Evolutionary conservation across 2,797 vertebrate species (phyloP).

Genomic region (Uromys caudimaculatus): DNA sequence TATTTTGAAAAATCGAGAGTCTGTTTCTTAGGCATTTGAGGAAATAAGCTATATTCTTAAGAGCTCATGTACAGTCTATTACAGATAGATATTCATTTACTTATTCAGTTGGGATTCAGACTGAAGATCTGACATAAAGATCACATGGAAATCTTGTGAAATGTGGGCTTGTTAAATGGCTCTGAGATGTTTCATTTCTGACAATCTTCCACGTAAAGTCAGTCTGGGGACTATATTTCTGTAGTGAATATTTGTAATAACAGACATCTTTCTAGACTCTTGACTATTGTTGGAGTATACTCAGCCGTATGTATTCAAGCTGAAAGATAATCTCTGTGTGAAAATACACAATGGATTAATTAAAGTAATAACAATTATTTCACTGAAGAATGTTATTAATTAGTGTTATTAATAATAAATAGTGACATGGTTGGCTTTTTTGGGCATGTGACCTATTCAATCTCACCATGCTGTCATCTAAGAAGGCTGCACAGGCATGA

Average conservation of each 20-base stretch:
- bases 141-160: not conserved
- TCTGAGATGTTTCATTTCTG: slow-evolving; percentile 30
- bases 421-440: slow-evolving; percentile 7
- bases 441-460: not conserved
- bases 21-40: not conserved
- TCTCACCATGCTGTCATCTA: not conserved
- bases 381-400: not conserved
- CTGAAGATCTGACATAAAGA: not conserved
- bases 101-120: not conserved
- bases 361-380: slow-evolving; percentile 56
- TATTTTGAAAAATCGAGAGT: not conserved
- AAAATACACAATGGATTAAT: slow-evolving; percentile 58
- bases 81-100: not conserved
- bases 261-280: not conserved
- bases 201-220: not conserved
- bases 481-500: not conserved
- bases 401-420: not conserved
- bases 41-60: not conserved
- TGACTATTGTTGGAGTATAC: slow-evolving; percentile 16
- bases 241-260: slow-evolving; percentile 1
- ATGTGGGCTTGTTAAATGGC: not conserved
- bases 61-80: not conserved
- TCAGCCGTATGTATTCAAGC: not conserved
- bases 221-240: not conserved
- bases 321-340: slow-evolving; percentile 29